A percentile compares a stretch with the other conserved stretches of the same genome.
Evolutionary conservation across 2,113 vertebrate species (phyloP).

Genomic region (Thomomys bottae): DNA sequence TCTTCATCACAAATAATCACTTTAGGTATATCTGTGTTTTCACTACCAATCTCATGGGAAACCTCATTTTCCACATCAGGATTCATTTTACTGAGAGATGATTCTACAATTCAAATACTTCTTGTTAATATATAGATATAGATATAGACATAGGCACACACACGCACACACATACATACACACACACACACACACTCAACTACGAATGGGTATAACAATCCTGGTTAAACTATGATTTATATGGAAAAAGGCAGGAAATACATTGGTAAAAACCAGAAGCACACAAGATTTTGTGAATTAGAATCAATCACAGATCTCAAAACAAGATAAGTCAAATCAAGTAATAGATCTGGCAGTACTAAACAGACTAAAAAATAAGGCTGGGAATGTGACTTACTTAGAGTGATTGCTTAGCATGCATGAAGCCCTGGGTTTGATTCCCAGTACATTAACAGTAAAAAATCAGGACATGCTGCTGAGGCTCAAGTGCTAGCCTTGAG

Average conservation of each 20-base stretch:
- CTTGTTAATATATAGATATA: neutral
- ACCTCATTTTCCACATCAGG: slow-evolving; percentile 78
- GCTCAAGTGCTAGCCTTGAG: no score
- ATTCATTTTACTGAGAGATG: slow-evolving; percentile 78
- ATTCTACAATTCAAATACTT: slow-evolving; percentile 77
- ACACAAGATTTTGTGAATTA: neutral
- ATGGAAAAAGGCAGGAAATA: neutral
- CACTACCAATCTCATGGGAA: slow-evolving; percentile 71
- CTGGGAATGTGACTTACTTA: no score
- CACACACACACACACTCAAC: no score
- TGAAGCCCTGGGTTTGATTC: no score
- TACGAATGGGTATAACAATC: neutral
- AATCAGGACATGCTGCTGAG: no score
- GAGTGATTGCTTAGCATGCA: no score
- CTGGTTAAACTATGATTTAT: neutral
- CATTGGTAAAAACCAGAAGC: slow-evolving; percentile 1
- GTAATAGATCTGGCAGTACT: neutral
- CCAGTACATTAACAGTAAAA: no score
- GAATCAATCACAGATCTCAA: neutral
- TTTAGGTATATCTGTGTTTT: slow-evolving; percentile 81
- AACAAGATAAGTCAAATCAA: slow-evolving; percentile 14
- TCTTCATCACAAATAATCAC: slow-evolving; percentile 68
- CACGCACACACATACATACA: no score
- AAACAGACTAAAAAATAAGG: neutral
- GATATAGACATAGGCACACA: no score